Conservation (phyloP, 2,797 vertebrate species). For the Scolopax rusticola region DNA sequence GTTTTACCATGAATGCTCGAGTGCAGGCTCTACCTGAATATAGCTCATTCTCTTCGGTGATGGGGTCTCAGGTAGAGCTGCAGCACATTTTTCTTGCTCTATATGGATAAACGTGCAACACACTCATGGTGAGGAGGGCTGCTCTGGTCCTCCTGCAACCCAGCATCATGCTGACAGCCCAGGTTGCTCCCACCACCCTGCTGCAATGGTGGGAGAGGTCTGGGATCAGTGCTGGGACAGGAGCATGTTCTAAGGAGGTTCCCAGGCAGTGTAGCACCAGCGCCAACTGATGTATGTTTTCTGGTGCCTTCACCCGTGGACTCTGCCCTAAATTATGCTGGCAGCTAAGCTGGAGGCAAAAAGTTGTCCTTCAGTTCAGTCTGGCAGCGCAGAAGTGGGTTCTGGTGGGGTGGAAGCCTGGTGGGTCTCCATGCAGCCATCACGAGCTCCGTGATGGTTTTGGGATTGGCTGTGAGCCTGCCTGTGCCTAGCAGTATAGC, state of each 20-base stretch:
- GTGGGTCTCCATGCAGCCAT: not conserved
- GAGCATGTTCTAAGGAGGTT: not conserved
- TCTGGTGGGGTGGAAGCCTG: not conserved
- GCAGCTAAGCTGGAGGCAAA: not conserved
- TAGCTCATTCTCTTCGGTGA: not conserved
- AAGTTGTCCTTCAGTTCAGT: not conserved
- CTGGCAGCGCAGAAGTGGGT: not conserved
- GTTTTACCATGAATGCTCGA: not conserved
- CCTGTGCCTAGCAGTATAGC: not conserved
- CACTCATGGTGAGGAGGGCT: not conserved
- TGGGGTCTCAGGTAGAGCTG: not conserved
- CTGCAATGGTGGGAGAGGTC: not conserved
- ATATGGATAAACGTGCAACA: fast-evolving
- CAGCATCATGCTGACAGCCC: not conserved
- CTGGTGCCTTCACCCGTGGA: not conserved
- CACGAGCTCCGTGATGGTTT: not conserved
- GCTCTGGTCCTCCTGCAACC: not conserved
- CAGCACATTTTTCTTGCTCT: not conserved
- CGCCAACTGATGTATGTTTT: not conserved
- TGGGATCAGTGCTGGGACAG: not conserved
- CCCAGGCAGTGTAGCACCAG: not conserved
- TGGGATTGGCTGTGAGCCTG: not conserved
- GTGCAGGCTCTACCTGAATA: not conserved
- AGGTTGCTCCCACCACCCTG: not conserved
- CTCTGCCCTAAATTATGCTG: not conserved